Evolutionary conservation across 1,140 invertebrate species (phyloP).

Genomic region (Helicoverpa zea): DNA sequence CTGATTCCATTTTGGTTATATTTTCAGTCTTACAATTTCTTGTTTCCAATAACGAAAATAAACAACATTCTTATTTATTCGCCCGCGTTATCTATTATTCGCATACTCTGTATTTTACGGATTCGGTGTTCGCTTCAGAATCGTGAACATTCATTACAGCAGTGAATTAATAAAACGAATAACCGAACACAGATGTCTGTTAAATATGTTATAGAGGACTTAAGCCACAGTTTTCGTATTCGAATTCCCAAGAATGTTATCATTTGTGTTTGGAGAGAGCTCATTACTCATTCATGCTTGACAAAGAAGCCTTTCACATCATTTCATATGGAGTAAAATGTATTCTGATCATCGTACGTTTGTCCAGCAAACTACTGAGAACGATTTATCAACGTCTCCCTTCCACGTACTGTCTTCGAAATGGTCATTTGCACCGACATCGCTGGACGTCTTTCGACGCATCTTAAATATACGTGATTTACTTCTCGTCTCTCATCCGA

Average conservation of each 20-base stretch:
- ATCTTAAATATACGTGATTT: slow-evolving; percentile 46
- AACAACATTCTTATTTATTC: slow-evolving; percentile 15
- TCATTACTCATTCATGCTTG: slow-evolving; percentile 45
- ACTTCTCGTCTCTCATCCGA: slow-evolving; percentile 22
- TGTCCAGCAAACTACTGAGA: slow-evolving; percentile 20
- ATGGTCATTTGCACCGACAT: slow-evolving; percentile 47
- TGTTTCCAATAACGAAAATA: background rate
- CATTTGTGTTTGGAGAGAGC: slow-evolving; percentile 41
- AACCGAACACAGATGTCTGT: slow-evolving; percentile 9
- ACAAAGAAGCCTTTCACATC: slow-evolving; percentile 45
- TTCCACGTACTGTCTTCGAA: slow-evolving; percentile 41
- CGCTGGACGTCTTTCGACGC: slow-evolving; percentile 41
- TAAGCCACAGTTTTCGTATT: slow-evolving; percentile 21
- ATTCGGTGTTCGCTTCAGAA: slow-evolving; percentile 5
- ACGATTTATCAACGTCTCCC: slow-evolving; percentile 47
- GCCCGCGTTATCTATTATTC: background rate
- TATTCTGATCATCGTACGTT: slow-evolving; percentile 33
- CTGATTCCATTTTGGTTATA: background rate
- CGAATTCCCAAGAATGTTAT: slow-evolving; percentile 32
- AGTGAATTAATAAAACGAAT: background rate
- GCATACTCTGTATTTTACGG: background rate
- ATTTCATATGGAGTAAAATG: slow-evolving; percentile 42
- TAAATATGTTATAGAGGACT: slow-evolving; percentile 1
- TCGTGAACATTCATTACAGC: slow-evolving; percentile 23
- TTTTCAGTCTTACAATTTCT: slow-evolving; percentile 24